These are phyloP conservation scores for Clarias platycephalus DNA, from an alignment of 2,797 vertebrate species.

Conservation along the genomic window DNA sequence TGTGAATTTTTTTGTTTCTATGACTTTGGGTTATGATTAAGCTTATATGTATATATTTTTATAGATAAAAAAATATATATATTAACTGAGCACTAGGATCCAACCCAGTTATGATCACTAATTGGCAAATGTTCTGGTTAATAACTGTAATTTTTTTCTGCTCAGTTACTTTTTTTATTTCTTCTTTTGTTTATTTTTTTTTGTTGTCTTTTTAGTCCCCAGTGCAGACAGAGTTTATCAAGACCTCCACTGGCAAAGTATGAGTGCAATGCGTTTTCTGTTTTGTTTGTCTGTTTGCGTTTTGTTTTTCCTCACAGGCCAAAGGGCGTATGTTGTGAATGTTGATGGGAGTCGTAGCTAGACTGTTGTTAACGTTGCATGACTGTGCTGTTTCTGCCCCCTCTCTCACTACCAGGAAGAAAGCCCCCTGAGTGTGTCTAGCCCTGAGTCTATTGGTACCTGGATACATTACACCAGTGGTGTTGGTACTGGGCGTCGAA, in stretches of 20 bases:
- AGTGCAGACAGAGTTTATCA: conserved; percentile 63
- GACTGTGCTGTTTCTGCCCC: conserved; percentile 89
- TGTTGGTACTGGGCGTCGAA: conserved; percentile 94
- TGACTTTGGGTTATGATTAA: not conserved
- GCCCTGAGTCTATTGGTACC: conserved; percentile 92
- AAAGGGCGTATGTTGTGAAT: conserved; percentile 56
- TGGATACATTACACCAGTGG: conserved; percentile 94
- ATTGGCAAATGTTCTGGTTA: conserved; percentile 29
- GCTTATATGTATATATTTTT: too few relatives aligned
- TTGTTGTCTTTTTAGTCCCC: conserved; percentile 56
- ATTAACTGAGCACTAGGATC: not conserved
- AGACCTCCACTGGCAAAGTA: conserved; percentile 63
- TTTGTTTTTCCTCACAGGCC: conserved; percentile 27
- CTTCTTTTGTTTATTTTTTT: conserved; percentile 43
- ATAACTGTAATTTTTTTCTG: conserved; percentile 25
- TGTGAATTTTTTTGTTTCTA: not conserved
- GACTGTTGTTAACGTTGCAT: conserved; percentile 87
- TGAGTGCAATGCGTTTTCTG: conserved; percentile 45
- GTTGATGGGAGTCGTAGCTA: conserved; percentile 73
- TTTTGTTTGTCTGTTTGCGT: conserved; percentile 25
- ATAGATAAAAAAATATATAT: too few relatives aligned
- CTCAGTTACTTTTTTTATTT: conserved; percentile 36
- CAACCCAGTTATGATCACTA: not conserved
- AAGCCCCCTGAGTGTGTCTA: conserved; percentile 95
- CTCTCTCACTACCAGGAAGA: conserved; percentile 93